Conservation (phyloP, 2,797 vertebrate species). For the Sebastes minor region DNA sequence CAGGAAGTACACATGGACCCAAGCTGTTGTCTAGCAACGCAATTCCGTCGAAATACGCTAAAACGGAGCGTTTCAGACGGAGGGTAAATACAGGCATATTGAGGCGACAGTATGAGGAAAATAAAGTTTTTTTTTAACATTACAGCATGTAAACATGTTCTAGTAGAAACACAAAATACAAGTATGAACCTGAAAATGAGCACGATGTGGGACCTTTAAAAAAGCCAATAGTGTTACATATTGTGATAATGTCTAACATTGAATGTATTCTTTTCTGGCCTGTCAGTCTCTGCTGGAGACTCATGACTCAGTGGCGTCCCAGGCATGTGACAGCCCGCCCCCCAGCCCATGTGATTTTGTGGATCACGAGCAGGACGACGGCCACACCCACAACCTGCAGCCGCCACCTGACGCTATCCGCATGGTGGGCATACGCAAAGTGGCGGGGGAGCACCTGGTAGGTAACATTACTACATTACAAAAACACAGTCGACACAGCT, state of each 20-base stretch:
- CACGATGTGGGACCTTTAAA: no score
- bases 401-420: conserved; percentile 89
- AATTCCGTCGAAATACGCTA: no score
- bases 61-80: no score
- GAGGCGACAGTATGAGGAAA: no score
- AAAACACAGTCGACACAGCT: not conserved
- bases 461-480: not conserved
- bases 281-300: conserved; percentile 91
- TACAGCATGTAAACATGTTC: no score
- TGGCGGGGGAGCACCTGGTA: conserved; percentile 90
- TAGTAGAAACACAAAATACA: no score
- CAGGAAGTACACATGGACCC: no score
- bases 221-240: no score
- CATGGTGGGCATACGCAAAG: conserved; percentile 95
- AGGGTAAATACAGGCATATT: no score
- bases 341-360: conserved; percentile 83
- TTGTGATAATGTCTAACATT: not conserved
- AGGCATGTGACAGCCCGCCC: conserved; percentile 87
- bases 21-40: no score
- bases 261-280: not conserved
- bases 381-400: conserved; percentile 62
- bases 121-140: accelerated
- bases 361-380: conserved; percentile 74
- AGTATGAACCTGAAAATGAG: no score
- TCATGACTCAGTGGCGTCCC: conserved; percentile 93